Evolutionary conservation across 2,888 invertebrate species (phyloP), one percentile per base, ranked within the genome.

Genomic region (Trichopria drosophilae): DNA sequence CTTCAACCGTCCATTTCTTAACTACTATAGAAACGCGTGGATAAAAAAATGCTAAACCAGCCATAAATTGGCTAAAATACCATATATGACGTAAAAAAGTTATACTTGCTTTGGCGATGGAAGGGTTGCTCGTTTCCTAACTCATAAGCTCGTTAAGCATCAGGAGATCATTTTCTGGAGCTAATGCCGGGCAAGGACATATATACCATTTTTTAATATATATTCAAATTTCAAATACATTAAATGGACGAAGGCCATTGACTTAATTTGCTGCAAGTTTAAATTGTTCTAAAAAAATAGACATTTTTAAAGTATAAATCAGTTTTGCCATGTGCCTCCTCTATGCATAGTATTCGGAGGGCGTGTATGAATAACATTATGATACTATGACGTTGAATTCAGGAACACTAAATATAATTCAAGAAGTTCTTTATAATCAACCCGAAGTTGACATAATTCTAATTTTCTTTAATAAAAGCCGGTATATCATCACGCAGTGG

Each of bases 321-420:
- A 61, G 58, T 56, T 52, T 64, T 29, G 59, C 58, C 62, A 67
- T 65, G 62, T 62, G 63, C 45, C 59, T 41, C 64, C 64, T 57
- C 64, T 59, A 56, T 66, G 64, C 59, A 62, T 55, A n/a, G 58
- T 61, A 40, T 52, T 60, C 39, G 61, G 60, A 44, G 58, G 41
- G 22, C 53, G 6, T 45, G 59, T 59, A 49, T 59, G 51, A 32
- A 61, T n/a, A 7, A 12, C 26, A 12, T 18, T 3, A 2, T 18
- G 24, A 19, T 18, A 10, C 15, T 12, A 12, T 2, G 4, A 22
- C n/a, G 19, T 20, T 10, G 36, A 28, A 28, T 36, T 36, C 5
- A 45, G 18, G n/a, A n/a, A n/a, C n/a, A n/a, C n/a, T 6, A 12
- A 26, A 7, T 24, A n/a, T 3, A 45, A 23, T 22, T 45, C 34